phyloP scores from a whole-genome alignment of 92 coral and sea anemone species.

The Nematostella vectensis region DNA sequence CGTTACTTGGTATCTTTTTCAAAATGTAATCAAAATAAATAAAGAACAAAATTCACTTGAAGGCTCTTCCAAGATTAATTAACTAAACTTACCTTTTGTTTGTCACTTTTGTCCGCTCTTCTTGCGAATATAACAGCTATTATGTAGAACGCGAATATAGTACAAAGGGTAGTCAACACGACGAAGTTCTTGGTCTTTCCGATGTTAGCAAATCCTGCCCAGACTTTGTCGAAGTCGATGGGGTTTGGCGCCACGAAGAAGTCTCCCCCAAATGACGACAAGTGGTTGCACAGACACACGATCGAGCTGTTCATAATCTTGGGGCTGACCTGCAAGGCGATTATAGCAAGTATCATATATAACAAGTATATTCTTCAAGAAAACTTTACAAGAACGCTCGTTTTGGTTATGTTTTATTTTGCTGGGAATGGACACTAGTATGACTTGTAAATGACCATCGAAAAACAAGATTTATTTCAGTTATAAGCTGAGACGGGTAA shows the following conservation, averaged over 20 bases:
- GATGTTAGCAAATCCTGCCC: slow-evolving; percentile 61
- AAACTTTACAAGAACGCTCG: too few relatives aligned
- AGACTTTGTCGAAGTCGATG: slow-evolving; percentile 88
- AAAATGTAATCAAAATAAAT: too few relatives aligned
- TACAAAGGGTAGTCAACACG: slow-evolving; percentile 65
- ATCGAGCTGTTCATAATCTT: slow-evolving; percentile 39
- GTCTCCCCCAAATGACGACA: slow-evolving; percentile 93
- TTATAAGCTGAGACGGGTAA: too few relatives aligned
- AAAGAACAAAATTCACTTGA: too few relatives aligned
- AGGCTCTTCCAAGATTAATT: too few relatives aligned
- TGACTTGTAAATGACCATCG: too few relatives aligned
- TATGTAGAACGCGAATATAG: slow-evolving; percentile 47
- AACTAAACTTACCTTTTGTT: slow-evolving; percentile 61
- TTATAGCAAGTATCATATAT: too few relatives aligned
- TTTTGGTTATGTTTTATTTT: too few relatives aligned
- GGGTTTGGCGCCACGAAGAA: slow-evolving; percentile 95
- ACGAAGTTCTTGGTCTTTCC: slow-evolving; percentile 68
- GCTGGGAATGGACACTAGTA: too few relatives aligned
- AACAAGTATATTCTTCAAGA: too few relatives aligned
- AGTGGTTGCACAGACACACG: slow-evolving; percentile 83
- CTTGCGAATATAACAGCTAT: slow-evolving; percentile 76
- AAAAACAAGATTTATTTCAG: too few relatives aligned
- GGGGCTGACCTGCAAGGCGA: slow-evolving; percentile 62
- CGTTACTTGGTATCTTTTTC: too few relatives aligned
- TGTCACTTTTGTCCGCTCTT: slow-evolving; percentile 74